Base-by-base conservation (phyloP, 2,888 invertebrate species). In the Capitulum mitella region DNA sequence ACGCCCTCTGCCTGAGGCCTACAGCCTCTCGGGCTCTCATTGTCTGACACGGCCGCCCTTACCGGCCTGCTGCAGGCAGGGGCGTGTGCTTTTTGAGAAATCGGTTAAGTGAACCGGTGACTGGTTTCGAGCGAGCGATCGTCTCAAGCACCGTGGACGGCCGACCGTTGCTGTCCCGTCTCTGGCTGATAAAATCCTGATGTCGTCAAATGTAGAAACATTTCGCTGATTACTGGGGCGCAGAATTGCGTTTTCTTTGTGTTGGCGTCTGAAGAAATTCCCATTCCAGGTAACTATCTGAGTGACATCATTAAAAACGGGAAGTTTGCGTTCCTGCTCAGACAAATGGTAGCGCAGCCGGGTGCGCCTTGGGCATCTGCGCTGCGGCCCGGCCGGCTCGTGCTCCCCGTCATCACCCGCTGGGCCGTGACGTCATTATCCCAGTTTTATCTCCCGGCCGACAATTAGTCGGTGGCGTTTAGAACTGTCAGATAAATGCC, bases 381-480 rank as follows among this genome's bases (percentile, higher is more conserved):
- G n/a, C 29, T 8, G 58, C 58, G 58, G 58, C n/a, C 10, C 58
- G 8, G n/a, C 6, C 58, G 29, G 58, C 58, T 0, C 5, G 58
- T 10, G 64, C 34, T 29, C 61, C 34, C 16, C 32, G 64, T 6
- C 70, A 26, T 1, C 64, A 3, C 19, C 34, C 32, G 64, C 64
- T 34, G 37, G 40, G 37, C 26, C 26, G 70, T 70, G 70, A 22
- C 70, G 70, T 40, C 70, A 70, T 70, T 70, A 70, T 37, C 70
- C 26, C 40, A 19, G 37, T 29, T 70, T 70, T 70, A 70, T 70
- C 70, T 70, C 37, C 40, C 70, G 22, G 22, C 26, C 37, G 70
- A 40, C 70, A 70, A 70, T 70, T 70, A 70, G 70, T 70, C 70
- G 70, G 70, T 70, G 40, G 70, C 70, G 70, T 40, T 70, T 70